phyloP scores from a whole-genome alignment of 2,113 vertebrate species.

The Parotia lawesii region DNA sequence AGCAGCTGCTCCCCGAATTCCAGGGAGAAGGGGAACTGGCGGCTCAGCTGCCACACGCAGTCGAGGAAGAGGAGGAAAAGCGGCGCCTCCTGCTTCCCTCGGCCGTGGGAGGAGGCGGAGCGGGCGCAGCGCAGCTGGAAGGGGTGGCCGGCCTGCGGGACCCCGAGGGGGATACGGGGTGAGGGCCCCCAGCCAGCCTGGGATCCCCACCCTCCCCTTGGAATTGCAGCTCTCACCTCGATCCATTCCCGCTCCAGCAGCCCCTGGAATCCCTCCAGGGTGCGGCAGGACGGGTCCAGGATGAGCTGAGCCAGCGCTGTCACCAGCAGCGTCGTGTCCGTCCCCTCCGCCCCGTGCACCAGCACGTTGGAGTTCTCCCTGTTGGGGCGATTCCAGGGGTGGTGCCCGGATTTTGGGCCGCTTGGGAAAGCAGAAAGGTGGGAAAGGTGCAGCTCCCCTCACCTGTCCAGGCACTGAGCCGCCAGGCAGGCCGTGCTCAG shows the following conservation, averaged over 20 bases:
- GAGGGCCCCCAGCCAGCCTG: fast-evolving
- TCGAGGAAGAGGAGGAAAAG: conserved; percentile 87
- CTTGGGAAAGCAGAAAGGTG: fast-evolving
- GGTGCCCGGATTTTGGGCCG: fast-evolving
- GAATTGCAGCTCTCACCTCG: conserved; percentile 52
- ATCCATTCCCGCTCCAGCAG: conserved; percentile 87
- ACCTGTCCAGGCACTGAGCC: conserved; percentile 86
- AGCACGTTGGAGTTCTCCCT: conserved; percentile 81
- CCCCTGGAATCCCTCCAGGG: conserved; percentile 80
- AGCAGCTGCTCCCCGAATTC: conserved; percentile 83
- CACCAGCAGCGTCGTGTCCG: conserved; percentile 79
- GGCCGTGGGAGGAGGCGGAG: conserved; percentile 77
- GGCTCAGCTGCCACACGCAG: conserved; percentile 84
- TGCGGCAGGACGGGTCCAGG: conserved; percentile 79
- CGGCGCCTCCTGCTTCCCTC: conserved; percentile 80
- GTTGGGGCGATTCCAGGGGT: fast-evolving
- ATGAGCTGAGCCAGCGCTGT: conserved; percentile 85
- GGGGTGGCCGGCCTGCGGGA: conserved; percentile 78
- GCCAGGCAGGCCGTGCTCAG: conserved; percentile 80
- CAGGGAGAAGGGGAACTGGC: conserved; percentile 83
- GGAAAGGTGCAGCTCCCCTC: neutral
- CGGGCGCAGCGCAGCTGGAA: conserved; percentile 82
- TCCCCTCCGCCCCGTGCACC: conserved; percentile 84
- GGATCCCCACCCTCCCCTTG: fast-evolving
- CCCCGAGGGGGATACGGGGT: fast-evolving